Conservation (phyloP, 2,888 invertebrate species). For the Perizoma flavofasciatum region DNA sequence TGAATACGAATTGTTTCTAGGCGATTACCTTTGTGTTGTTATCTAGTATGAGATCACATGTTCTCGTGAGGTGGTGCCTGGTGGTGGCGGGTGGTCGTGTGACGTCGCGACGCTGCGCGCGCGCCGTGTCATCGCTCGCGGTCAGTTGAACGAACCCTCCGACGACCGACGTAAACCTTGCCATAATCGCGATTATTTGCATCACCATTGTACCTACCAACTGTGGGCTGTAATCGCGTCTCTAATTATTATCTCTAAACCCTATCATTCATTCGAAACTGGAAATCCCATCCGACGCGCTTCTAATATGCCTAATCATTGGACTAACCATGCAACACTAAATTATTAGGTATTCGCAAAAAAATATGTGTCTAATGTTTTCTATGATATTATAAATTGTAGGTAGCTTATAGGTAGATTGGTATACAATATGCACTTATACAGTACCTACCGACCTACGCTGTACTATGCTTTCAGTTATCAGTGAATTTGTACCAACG, state of each 20-base stretch:
- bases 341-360: not conserved
- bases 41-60: constrained; percentile 40
- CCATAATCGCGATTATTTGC: constrained; percentile 83
- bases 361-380: not conserved
- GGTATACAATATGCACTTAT: too few species aligned
- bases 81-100: constrained; percentile 44
- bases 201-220: constrained; percentile 74
- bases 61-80: constrained; percentile 31
- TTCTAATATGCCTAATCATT: not conserved
- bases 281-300: not conserved
- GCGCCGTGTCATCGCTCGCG: constrained; percentile 82
- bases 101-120: constrained; percentile 72
- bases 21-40: constrained; percentile 26
- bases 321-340: not conserved
- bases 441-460: too few species aligned
- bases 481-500: constrained; percentile 32
- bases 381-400: too few species aligned
- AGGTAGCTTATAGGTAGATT: too few species aligned
- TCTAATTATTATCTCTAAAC: constrained; percentile 65
- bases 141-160: constrained; percentile 83
- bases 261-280: constrained; percentile 7
- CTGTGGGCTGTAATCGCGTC: constrained; percentile 61
- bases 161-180: constrained; percentile 81
- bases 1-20: constrained; percentile 8
- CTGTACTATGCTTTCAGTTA: constrained; percentile 13